Evolutionary conservation across 2,113 vertebrate species (phyloP), one percentile per base, ranked within the genome.

Genomic region (Pelecanoides urinatrix): DNA sequence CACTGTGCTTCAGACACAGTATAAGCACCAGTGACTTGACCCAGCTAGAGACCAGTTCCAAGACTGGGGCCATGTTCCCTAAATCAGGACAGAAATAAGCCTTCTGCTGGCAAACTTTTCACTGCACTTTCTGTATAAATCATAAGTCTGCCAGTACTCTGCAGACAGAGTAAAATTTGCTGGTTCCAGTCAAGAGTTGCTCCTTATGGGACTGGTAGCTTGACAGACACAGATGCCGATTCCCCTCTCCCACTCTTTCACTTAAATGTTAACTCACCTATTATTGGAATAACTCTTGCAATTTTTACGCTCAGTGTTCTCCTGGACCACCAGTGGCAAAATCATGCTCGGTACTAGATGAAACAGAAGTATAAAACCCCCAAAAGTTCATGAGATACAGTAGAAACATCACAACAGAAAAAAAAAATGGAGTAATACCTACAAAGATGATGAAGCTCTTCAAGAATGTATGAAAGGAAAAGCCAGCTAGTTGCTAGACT

Each of bases 391-490:
- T 23, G 23, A 88, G 23, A 50, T 32, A 53, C 1, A 59, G n/a
- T 77, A 79, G 20, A 82, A 66, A 70, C 3, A 2, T 40, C 17
- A 66, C 3, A 50, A 42, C 26, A 47, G 10, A 6, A 22, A 40
- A 45, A 44, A 49, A 36, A 26, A 6, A 3, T 9, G 0, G 8
- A 77, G 2, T 11, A 52, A 56, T 49, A n/a, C 2, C 3, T 74
- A 58, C 4, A 66, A 53, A 83, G 30, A 70, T 32, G 62, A 36
- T 34, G 1, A 93, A 86, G 8, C 2, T 78, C 13, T 73, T 56
- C 12, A 79, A 63, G 27, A 47, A 86, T 17, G 5, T 20, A 45
- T 29, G 11, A 80, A 79, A 79, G 15, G 42, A 82, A 95, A 89
- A 86, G 11, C 7, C n/a, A 55, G 21, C 11, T 67, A 13, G 10